Evolutionary conservation across 2,113 vertebrate genomes (phyloP), one percentile per base, ranked within the genome.

Genomic region (Tupaia tana): DNA sequence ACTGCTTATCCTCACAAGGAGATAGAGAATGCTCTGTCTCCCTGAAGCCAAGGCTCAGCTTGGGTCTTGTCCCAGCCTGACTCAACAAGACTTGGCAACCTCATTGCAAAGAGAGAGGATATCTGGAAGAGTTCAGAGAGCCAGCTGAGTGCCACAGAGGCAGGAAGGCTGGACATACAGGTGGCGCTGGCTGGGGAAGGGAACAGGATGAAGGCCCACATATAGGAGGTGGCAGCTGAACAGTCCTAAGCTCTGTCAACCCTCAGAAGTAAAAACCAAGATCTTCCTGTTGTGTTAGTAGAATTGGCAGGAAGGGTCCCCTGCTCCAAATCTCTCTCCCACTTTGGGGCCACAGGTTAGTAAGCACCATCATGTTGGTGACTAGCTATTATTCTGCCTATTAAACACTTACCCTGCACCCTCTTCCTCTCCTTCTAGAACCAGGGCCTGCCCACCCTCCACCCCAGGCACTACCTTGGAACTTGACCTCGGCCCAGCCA

Each of bases 61-160:
- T 80, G 66, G 85, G 69, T 6, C 84, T 82, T 34, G 54, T 74
- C 34, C 89, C 81, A 59, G 27, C 4, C 91, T 96, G 94, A 87
- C 89, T 92, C 91, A 90, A 81, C 86, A 94, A 73, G 61, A 59
- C 58, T 64, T 70, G 25, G 34, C 20, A 10, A 90, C 81, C 29
- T 95, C 59, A 79, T 75, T 90, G 29, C 66, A 92, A 43, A 52
- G 27, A 70, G 31, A 14, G n/a, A 74, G 34, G 71, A 58, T 74
- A 34, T 69, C 58, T 74, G 81, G 63, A 80, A 86, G 77, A 82
- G 66, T 20, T 63, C 54, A 70, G 29, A 70, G 31, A 56, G 18
- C 11, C 59, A 27, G 54, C 52, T 58, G 88, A 25, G 66, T 69
- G 29, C 59, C 75, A 79, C 16, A 56, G 24, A 75, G 88, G 81